Conservation (phyloP, 53 echinoderm and acorn worm genomes). For the Antedon mediterranea region DNA sequence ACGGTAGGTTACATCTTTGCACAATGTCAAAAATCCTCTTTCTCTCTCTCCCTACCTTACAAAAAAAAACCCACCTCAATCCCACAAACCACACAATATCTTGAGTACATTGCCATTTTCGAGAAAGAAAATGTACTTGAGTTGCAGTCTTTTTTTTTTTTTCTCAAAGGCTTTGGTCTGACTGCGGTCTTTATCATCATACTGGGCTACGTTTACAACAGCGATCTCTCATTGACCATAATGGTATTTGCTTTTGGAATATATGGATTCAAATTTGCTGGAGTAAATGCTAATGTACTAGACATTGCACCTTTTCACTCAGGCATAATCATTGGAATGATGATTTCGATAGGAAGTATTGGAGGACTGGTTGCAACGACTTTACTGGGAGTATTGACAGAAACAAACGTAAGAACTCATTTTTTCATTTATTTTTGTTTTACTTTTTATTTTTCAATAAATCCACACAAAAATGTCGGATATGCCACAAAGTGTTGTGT, state of each 20-base stretch:
- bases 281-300: background rate
- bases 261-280: conserved; percentile 2
- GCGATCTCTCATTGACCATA: background rate
- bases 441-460: too few species aligned
- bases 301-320: conserved; percentile 16
- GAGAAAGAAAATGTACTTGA: too few species aligned
- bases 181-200: conserved; percentile 5
- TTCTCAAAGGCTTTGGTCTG: background rate
- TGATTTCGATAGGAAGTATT: background rate
- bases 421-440: too few species aligned
- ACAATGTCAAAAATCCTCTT: too few species aligned
- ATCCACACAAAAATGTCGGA: too few species aligned
- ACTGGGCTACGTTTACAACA: conserved; percentile 8
- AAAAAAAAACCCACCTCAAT: too few species aligned
- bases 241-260: conserved; percentile 10
- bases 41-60: too few species aligned
- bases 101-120: too few species aligned
- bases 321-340: conserved; percentile 12
- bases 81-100: too few species aligned
- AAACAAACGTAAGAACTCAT: background rate
- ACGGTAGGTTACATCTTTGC: too few species aligned
- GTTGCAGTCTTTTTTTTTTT: background rate
- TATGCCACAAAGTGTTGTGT: too few species aligned
- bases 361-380: conserved; percentile 7
- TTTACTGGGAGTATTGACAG: conserved; percentile 2